Percentiles rank a stretch among this genome's conserved stretches.
phyloP scores from a whole-genome alignment of 1,140 invertebrate genomes.

The Philopotamus ludificatus region DNA sequence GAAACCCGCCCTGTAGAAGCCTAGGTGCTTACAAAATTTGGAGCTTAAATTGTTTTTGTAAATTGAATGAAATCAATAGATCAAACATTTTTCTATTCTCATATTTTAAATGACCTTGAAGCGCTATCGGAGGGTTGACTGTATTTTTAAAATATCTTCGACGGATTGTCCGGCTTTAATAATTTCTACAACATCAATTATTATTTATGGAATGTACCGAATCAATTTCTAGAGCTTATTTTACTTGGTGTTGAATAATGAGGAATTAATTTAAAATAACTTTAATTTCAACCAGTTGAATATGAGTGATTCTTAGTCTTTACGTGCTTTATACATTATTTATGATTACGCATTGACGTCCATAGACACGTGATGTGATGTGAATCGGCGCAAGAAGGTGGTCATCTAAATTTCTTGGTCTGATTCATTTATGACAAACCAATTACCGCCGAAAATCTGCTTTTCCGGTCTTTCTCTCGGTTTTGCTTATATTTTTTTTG shows the following conservation, averaged over 20 bases:
- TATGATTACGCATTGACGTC: neutral
- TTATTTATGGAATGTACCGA: no score
- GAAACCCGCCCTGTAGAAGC: no score
- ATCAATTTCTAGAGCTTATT: neutral
- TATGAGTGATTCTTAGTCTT: neutral
- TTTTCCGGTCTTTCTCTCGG: constrained; percentile 18
- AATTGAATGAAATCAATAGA: no score
- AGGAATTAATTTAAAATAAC: neutral
- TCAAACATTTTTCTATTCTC: no score
- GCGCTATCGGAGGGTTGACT: no score
- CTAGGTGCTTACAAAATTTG: no score
- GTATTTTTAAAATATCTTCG: no score
- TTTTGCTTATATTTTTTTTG: constrained; percentile 4
- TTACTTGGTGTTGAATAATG: neutral
- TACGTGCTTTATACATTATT: no score
- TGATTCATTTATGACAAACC: constrained; percentile 24
- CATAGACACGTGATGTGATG: neutral
- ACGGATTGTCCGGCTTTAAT: no score
- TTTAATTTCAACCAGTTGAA: neutral
- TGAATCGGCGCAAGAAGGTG: constrained; percentile 9
- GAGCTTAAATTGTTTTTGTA: no score
- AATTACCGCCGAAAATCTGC: constrained; percentile 18
- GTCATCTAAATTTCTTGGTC: constrained; percentile 27
- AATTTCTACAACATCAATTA: no score
- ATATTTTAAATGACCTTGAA: no score